These are phyloP conservation scores for Malurus leucopterus DNA, from an alignment of 2,797 vertebrate genomes.

Conservation along the genomic window DNA sequence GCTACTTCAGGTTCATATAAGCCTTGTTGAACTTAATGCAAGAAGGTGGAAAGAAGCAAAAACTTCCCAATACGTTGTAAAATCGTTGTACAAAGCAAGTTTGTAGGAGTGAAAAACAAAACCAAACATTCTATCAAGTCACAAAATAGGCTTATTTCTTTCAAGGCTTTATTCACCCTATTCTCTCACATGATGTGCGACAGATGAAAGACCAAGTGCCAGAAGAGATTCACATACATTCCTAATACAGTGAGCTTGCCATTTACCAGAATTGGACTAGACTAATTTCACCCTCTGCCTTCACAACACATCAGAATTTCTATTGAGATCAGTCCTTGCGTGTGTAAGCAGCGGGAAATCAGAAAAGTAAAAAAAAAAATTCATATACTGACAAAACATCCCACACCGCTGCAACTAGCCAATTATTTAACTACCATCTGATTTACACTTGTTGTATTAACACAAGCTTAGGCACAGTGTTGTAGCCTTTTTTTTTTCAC, in stretches of 20 bases:
- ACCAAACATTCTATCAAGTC: neutral
- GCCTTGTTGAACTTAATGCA: neutral
- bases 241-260: neutral
- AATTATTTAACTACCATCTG: neutral
- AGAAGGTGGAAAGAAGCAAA: neutral
- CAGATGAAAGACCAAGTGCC: neutral
- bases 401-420: neutral
- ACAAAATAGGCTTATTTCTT: neutral
- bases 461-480: neutral
- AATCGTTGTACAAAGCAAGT: neutral
- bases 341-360: neutral
- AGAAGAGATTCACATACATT: neutral
- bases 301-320: neutral
- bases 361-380: neutral
- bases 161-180: neutral
- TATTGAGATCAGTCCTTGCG: neutral
- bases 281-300: neutral
- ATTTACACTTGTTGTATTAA: neutral
- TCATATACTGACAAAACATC: neutral
- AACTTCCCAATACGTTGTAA: neutral
- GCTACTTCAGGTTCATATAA: neutral
- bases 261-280: neutral
- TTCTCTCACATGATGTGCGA: neutral
- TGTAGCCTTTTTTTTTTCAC: neutral
- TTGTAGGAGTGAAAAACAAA: neutral